Evolutionary conservation across 2,888 invertebrate genomes (phyloP).

Genomic region (Sarcophaga subvicina): DNA sequence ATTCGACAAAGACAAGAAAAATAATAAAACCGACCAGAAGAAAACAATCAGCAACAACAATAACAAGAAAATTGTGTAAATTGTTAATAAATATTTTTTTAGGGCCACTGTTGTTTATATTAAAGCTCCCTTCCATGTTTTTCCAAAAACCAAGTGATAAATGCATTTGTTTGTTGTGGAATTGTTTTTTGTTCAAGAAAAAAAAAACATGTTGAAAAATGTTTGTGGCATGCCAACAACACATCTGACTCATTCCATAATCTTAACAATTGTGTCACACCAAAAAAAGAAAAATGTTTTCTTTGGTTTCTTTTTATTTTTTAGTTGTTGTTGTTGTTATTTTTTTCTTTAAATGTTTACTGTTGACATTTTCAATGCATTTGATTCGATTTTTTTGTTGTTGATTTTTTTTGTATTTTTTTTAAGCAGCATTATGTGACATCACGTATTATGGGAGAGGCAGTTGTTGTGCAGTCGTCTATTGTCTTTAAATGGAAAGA

Average conservation of each 20-base stretch:
- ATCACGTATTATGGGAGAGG: constrained; percentile 51
- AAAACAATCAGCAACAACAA: constrained; percentile 5
- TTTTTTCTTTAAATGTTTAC: constrained; percentile 36
- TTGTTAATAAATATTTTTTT: constrained; percentile 61
- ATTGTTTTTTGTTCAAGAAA: constrained; percentile 14
- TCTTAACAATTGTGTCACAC: constrained; percentile 61
- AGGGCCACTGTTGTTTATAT: constrained; percentile 39
- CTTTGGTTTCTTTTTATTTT: constrained; percentile 34
- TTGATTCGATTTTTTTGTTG: background rate
- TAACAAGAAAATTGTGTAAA: constrained; percentile 34
- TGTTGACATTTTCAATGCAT: constrained; percentile 49
- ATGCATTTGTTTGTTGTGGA: constrained; percentile 51
- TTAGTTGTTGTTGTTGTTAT: background rate
- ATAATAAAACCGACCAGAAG: constrained; percentile 8
- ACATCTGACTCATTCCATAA: constrained; percentile 1
- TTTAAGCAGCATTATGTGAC: constrained; percentile 45
- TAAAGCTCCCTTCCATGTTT: background rate
- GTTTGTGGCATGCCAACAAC: constrained; percentile 36
- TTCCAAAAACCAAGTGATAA: constrained; percentile 19
- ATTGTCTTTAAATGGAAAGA: constrained; percentile 19
- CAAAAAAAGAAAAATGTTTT: constrained; percentile 35
- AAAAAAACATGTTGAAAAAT: constrained; percentile 49
- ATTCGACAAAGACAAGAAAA: constrained; percentile 24
- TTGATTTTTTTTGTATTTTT: background rate
- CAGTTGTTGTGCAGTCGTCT: background rate